Conservation (phyloP, 2,113 vertebrate species). For the Mesocricetus auratus region DNA sequence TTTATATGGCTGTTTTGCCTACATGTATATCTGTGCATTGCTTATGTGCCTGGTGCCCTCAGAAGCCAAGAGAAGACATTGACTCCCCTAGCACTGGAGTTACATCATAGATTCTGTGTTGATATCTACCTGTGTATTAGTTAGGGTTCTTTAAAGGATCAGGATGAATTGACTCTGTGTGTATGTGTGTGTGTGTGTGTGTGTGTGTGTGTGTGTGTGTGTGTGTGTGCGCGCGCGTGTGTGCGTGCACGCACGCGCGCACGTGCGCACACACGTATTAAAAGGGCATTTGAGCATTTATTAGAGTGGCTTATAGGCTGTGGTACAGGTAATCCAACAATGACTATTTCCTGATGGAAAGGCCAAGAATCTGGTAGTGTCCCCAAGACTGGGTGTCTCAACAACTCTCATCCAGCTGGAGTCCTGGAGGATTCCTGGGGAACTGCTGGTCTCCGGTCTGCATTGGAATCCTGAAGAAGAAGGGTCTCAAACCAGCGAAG, state of each 20-base stretch:
- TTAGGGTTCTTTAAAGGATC: not conserved
- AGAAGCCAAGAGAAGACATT: not conserved
- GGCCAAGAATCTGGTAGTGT: not conserved
- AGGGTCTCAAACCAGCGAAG: not conserved
- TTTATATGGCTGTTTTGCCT: not conserved
- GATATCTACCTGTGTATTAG: not conserved
- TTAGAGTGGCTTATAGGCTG: not conserved
- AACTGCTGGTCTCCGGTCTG: not conserved
- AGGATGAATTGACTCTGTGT: not conserved
- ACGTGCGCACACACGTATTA: too few relatives aligned
- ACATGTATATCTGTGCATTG: too few relatives aligned
- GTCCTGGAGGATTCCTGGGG: not conserved
- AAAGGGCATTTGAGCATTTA: not conserved
- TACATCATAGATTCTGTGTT: conserved; percentile 9
- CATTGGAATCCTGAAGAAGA: not conserved
- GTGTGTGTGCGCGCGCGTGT: not conserved
- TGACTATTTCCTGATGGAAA: not conserved
- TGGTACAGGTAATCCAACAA: not conserved
- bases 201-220: not conserved
- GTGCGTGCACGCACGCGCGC: too few relatives aligned
- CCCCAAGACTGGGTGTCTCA: not conserved
- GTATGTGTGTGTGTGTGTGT: not conserved
- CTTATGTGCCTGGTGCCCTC: not conserved
- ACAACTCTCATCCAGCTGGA: not conserved
- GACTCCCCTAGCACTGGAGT: not conserved